Evolutionary conservation across 2,113 vertebrate species (phyloP), one percentile per base, ranked within the genome.

Genomic region (Xiphorhynchus elegans): DNA sequence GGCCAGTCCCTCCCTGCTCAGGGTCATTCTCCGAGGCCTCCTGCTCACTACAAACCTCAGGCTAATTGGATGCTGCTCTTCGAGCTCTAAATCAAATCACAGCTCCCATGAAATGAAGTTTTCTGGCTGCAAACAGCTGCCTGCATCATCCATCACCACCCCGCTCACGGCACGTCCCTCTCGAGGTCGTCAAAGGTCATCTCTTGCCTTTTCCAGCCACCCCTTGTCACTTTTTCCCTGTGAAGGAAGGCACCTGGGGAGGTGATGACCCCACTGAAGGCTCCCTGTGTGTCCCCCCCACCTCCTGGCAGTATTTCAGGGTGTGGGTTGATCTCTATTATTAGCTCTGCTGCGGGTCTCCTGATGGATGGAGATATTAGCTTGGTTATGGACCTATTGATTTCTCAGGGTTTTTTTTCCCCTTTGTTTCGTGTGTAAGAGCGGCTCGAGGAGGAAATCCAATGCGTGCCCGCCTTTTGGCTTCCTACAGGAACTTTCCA

Each of bases 21-120:
- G 64, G 46, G 66, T 70, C 26, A 5, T 46, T 80, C 58, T 92
- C 37, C 4, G 29, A 75, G 56, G 75, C 92, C 3, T 13, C 53
- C 67, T 39, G 59, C 74, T 91, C n/a, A 2, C 91, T 96, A 33
- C 84, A 89, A 72, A 93, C 92, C 92, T 91, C 47, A 3, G 63
- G 84, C 95, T 97, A 96, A 98, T 97, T 95, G 93, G 77, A 93
- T 94, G 92, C 87, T 93, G 96, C 96, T 96, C 95, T 95, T 95
- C 11, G 49, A 93, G 95, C 90, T 92, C 86, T 96, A 97, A 97
- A 98, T 98, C 96, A 97, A 96, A 98, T 98, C 97, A 97, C 79
- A 68, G 89, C 90, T 96, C 86, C 96, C 95, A 76, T 59, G 82
- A 96, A 97, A 97, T 95, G 97, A 96, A 96, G 96, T 97, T 98